Conservation (phyloP, 1,140 invertebrate species). For the Eciton burchellii region DNA sequence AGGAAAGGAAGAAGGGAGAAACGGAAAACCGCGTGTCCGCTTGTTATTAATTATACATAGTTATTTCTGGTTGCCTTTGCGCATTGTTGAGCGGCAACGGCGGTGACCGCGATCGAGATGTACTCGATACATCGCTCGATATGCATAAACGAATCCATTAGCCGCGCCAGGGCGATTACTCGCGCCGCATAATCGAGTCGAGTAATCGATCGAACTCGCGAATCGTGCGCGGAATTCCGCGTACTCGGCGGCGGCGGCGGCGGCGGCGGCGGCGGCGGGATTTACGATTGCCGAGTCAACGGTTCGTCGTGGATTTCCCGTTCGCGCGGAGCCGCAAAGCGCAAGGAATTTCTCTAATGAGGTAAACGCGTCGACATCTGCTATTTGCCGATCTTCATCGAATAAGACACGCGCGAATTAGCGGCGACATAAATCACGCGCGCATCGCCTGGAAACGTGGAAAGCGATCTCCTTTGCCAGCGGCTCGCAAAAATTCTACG, state of each 20-base stretch:
- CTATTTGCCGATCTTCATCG: conserved; percentile 12
- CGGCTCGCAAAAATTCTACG: neutral
- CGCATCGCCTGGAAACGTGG: no score
- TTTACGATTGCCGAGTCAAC: conserved; percentile 13
- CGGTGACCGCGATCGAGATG: conserved; percentile 5
- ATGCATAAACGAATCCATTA: conserved; percentile 4
- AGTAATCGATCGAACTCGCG: conserved; percentile 34
- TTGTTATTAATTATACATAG: neutral
- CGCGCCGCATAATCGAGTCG: neutral
- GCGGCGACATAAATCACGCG: neutral
- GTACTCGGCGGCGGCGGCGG: no score
- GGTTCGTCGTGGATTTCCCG: neutral
- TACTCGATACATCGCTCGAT: neutral
- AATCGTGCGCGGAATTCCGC: no score
- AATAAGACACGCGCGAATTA: neutral
- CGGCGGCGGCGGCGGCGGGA: no score
- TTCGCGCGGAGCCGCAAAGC: neutral
- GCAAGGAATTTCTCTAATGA: conserved; percentile 11
- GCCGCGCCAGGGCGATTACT: neutral
- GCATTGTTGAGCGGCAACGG: neutral
- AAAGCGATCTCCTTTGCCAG: no score
- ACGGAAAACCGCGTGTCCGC: neutral
- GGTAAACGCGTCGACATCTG: conserved; percentile 5
- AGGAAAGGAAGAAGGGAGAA: no score
- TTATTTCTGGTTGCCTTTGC: neutral